Evolutionary conservation across 2,888 invertebrate genomes (phyloP), one percentile per base, ranked within the genome.

Genomic region (Protophormia terraenovae): DNA sequence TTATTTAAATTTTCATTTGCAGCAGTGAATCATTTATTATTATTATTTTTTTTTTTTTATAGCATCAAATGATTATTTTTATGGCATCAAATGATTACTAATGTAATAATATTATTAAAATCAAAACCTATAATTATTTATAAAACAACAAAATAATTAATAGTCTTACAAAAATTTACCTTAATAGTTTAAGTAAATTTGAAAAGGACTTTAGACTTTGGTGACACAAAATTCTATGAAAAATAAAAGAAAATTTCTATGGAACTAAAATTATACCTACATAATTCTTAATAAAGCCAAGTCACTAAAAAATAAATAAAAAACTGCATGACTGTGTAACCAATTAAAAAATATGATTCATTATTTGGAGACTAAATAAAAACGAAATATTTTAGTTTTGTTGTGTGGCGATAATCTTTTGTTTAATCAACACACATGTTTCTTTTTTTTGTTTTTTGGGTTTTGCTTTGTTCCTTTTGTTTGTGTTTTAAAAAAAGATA

Each of bases 311-410:
- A 32, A 32, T 8, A 32, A 35, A 35, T 2, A 35, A 47, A 19
- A 47, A 47, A 47, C 7, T 47, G 19, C 19, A 6, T 38, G 38
- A 38, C 38, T 38, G 38, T 38, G 45, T 0, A 38, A 22, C n/a
- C 24, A 29, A 12, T n/a, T n/a, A n/a, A 45, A 22, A 66, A 55
- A 4, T 22, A 76, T 76, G 76, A 76, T 32, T 76, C 76, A 76
- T 66, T n/a, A 29, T 76, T 53, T 10, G 6, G 16, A 38, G 38
- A 71, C 41, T 6, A 24, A 41, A 3, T 24, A 24, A 55, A 14
- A n/a, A n/a, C n/a, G n/a, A n/a, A 45, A 45, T 22, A 14, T 12
- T 53, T 24, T 14, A 24, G 16, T 35, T 24, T 24, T 55, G 14
- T 38, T 45, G 29, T 22, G n/a, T 3, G 24, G 19, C 32, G 6